phyloP scores from a whole-genome alignment of 1,140 invertebrate genomes.

The Acromyrmex echinatior region DNA sequence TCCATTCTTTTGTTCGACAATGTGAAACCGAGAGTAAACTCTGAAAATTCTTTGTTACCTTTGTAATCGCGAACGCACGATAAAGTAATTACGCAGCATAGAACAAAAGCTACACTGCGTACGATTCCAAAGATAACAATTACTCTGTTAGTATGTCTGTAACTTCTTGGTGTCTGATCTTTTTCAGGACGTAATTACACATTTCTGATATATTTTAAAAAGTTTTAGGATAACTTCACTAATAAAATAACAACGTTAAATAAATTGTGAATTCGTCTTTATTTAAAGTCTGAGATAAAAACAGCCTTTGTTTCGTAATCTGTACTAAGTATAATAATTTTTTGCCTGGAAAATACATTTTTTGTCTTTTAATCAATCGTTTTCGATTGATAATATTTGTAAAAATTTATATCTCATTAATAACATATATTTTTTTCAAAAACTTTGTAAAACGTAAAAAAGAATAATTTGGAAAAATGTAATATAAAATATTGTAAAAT shows the following conservation, averaged over 20 bases:
- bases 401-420: background rate
- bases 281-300: background rate
- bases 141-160: background rate
- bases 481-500: background rate
- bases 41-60: constrained; percentile 60
- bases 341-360: background rate
- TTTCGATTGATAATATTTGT: background rate
- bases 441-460: background rate
- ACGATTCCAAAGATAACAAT: constrained; percentile 62
- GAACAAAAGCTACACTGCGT: constrained; percentile 53
- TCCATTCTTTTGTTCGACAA: constrained; percentile 54
- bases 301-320: background rate
- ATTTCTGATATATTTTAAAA: constrained; percentile 20
- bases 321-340: background rate
- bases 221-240: background rate
- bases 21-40: constrained; percentile 58
- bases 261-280: background rate
- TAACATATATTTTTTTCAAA: background rate
- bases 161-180: constrained; percentile 29
- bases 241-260: background rate
- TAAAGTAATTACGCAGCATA: constrained; percentile 53
- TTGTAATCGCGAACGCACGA: constrained; percentile 61
- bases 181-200: background rate
- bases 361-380: background rate
- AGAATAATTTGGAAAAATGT: background rate